Percentiles rank a stretch among this genome's conserved stretches.
phyloP scores from a whole-genome alignment of 53 echinoderm and acorn worm species.

The Hippasteria phrygiana region DNA sequence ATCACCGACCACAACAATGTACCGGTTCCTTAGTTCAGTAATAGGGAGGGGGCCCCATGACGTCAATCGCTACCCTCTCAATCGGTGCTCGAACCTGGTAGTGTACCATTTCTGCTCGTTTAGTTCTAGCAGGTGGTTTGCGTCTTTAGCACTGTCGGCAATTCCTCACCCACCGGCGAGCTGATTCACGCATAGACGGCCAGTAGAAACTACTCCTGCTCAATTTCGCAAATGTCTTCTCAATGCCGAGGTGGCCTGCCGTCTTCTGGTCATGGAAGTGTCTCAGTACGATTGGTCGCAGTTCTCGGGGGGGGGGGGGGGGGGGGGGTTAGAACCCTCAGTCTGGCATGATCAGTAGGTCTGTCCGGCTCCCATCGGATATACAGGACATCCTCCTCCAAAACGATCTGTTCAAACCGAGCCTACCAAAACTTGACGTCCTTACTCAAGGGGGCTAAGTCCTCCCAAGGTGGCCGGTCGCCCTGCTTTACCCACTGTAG shows the following conservation, averaged over 20 bases:
- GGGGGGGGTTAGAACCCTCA: conserved; percentile 45
- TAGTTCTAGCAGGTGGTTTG: background rate
- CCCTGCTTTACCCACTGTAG: background rate
- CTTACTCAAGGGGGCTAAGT: background rate
- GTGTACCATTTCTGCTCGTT: background rate
- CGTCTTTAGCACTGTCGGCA: conserved; percentile 26
- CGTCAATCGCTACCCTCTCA: conserved; percentile 9
- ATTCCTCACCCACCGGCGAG: conserved; percentile 10
- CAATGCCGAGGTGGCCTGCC: conserved; percentile 50
- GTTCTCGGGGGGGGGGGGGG: too few species aligned
- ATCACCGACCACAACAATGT: conserved; percentile 32
- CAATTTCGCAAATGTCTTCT: conserved; percentile 28
- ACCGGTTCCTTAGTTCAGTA: too few species aligned
- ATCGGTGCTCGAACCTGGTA: too few species aligned
- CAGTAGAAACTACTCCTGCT: conserved; percentile 30
- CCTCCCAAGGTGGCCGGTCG: conserved; percentile 23
- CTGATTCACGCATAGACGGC: conserved; percentile 26
- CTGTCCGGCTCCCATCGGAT: conserved; percentile 32
- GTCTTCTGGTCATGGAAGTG: conserved; percentile 33
- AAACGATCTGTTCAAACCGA: conserved; percentile 37
- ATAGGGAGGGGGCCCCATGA: too few species aligned
- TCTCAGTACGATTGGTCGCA: conserved; percentile 11
- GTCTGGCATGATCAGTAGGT: conserved; percentile 6
- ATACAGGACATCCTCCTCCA: conserved; percentile 15
- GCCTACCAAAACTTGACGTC: conserved; percentile 49